Conservation (phyloP, 2,888 invertebrate genomes). For the Agrilus biguttatus region DNA sequence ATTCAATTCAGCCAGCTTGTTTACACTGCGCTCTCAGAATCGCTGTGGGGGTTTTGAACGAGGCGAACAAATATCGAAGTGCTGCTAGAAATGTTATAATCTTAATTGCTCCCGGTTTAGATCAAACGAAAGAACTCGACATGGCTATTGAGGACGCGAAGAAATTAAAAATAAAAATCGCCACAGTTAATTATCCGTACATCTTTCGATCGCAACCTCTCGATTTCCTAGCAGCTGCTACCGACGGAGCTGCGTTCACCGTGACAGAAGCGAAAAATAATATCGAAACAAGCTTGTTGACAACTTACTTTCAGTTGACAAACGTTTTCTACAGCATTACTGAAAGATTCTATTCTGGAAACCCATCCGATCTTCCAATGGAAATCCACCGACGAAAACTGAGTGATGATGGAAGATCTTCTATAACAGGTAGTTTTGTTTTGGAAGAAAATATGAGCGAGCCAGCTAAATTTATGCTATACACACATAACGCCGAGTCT, state of each 20-base stretch:
- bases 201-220: slow-evolving; percentile 30
- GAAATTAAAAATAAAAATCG: slow-evolving; percentile 33
- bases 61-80: slow-evolving; percentile 28
- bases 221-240: slow-evolving; percentile 32
- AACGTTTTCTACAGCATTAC: slow-evolving; percentile 35
- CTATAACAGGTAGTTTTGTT: slow-evolving; percentile 38
- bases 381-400: slow-evolving; percentile 38
- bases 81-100: slow-evolving; percentile 39
- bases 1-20: slow-evolving; percentile 34
- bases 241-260: slow-evolving; percentile 33
- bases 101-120: slow-evolving; percentile 40
- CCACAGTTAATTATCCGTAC: slow-evolving; percentile 41
- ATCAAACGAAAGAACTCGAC: slow-evolving; percentile 27
- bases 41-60: slow-evolving; percentile 33
- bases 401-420: slow-evolving; percentile 33
- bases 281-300: slow-evolving; percentile 34
- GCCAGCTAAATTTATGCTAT: slow-evolving; percentile 37
- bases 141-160: slow-evolving; percentile 30
- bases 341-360: slow-evolving; percentile 33
- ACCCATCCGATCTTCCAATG: slow-evolving; percentile 30
- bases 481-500: slow-evolving; percentile 36
- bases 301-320: slow-evolving; percentile 39
- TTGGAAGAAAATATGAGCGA: slow-evolving; percentile 37
- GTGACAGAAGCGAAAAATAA: slow-evolving; percentile 38
- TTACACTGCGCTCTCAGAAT: slow-evolving; percentile 33